Base-by-base conservation (phyloP, 2,888 invertebrate genomes). In the Caradrina clavipalpis region DNA sequence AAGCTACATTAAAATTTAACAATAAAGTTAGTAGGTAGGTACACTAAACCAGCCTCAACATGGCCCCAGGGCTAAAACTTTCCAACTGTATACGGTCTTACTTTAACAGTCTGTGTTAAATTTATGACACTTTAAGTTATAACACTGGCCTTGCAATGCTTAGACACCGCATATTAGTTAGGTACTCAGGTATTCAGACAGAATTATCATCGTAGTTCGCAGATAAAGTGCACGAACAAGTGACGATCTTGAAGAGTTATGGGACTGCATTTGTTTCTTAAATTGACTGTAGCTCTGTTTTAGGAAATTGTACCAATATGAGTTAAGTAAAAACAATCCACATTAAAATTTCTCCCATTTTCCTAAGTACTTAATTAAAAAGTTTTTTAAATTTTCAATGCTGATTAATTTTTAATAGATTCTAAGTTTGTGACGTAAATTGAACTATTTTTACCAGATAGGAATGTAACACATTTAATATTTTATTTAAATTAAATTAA, bases 31-130 rank as follows among this genome's bases (percentile, higher is more conserved):
- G 64, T 50, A 45, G 19, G 49, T 35, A 54, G 21, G 22, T 57
- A 49, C 55, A 42, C 55, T 19, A 31, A 77, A 62, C 81, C 49
- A 58, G 64, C 61, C 42, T n/a, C 6, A 56, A 69, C 47, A 53
- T 56, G 50, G 58, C 73, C 82, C 65, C 11, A 57, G 61, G 69
- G 79, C 58, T 69, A 17, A 59, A 74, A 81, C 67, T 76, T 71
- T 65, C 71, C 54, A 49, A 69, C 73, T 51, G 58, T 31, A 63
- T 58, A 55, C 21, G 58, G 47, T 57, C 58, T 72, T 59, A 58
- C 35, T 64, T 63, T 69, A 82, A 74, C 68, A 67, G 51, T 31
- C 57, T 47, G n/a, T 75, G 62, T 76, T 66, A 78, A 82, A 80
- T 82, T 69, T 76, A 84, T 76, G 60, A 62, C 69, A 63, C 51